Evolutionary conservation across 2,888 invertebrate species (phyloP), one percentile per base, ranked within the genome.

Genomic region (Parthenolecanium corni): DNA sequence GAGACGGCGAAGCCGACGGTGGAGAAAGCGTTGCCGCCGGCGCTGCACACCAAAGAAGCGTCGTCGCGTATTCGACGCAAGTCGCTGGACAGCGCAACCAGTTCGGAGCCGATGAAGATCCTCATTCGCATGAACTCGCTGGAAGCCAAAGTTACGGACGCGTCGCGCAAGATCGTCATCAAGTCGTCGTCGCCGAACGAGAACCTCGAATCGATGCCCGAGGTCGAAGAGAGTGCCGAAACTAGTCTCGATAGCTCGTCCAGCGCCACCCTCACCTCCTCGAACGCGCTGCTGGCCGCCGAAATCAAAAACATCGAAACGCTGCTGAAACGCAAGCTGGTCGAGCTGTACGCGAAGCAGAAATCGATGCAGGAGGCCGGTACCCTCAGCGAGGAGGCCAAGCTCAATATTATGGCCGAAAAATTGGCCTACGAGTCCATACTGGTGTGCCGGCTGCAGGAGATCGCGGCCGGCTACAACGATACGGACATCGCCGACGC

Each of bases 351-450:
- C 38, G 81, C 81, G 68, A 82, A 81, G 70, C 80, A 85, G 70
- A 80, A 82, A 64, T 77, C 78, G 57, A 74, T 87, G 23, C 77
- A 81, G 67, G 82, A 83, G 70, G 79, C 80, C 12, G 84, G 84
- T 64, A 81, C 83, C 69, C 76, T 86, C 66, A 83, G 85, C 61
- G 80, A 80, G 64, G 78, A 80, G 52, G 82, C 82, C 67, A 82
- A 82, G 70, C 74, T 85, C 66, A 82, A 85, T 70, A 77, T 88
- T 62, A 74, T 87, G 62, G 87, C 88, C 1, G 88, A 89, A 73
- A 84, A 87, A 70, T 77, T 89, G 20, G 87, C 89, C 0, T 88
- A 84, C 72, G 88, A 89, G 74, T 84, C 85, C 64, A 82, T 87
- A 23, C 78, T 85, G 64, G 79, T 85, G 64, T 79, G 81, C 66